These are phyloP conservation scores for Burhinus oedicnemus DNA, from an alignment of 2,113 vertebrate species.

Conservation along the genomic window DNA sequence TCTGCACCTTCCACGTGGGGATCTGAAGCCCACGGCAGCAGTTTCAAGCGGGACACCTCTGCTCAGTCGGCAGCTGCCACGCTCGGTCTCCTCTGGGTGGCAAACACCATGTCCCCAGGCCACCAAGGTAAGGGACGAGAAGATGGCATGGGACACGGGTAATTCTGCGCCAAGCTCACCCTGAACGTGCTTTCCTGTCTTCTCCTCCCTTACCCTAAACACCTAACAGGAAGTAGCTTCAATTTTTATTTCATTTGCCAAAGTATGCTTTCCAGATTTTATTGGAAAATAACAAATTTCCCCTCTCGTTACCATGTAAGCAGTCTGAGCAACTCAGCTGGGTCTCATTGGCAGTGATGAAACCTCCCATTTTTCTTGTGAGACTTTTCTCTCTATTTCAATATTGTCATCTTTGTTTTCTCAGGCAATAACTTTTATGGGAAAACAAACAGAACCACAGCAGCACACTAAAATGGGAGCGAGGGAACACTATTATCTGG, in stretches of 20 bases:
- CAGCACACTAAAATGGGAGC: background rate
- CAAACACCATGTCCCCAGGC: background rate
- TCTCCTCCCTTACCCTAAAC: background rate
- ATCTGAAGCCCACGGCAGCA: background rate
- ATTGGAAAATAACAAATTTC: background rate
- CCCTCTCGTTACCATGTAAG: background rate
- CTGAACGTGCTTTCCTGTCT: background rate
- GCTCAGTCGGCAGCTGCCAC: background rate
- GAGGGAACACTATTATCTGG: background rate
- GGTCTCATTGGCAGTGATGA: background rate
- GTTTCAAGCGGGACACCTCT: too few relatives aligned
- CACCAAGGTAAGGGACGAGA: background rate
- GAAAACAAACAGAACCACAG: background rate
- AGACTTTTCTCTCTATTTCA: background rate
- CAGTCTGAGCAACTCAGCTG: background rate
- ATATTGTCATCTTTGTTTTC: background rate
- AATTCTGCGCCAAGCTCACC: background rate
- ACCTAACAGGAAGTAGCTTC: background rate
- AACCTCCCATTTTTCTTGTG: background rate
- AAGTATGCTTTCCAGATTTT: background rate
- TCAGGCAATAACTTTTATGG: background rate
- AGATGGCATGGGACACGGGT: background rate
- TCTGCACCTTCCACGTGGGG: too few relatives aligned
- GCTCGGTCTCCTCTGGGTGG: background rate
- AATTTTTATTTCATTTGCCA: background rate